phyloP scores from a whole-genome alignment of 2,797 vertebrate species.

The Phoebastria nigripes region DNA sequence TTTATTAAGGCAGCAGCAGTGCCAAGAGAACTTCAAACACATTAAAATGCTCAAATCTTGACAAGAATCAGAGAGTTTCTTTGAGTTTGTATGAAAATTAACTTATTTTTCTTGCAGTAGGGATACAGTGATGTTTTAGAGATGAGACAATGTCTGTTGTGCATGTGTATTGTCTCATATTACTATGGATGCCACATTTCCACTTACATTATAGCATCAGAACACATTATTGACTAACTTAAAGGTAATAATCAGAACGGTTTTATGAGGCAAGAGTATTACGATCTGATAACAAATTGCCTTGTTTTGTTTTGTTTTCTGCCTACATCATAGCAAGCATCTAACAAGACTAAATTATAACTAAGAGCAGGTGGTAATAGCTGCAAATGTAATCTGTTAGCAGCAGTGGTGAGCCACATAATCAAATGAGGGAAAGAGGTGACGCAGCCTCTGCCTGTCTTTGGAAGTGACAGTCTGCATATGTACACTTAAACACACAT shows the following conservation, averaged over 20 bases:
- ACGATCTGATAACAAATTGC: background rate
- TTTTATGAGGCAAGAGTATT: background rate
- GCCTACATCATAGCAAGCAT: background rate
- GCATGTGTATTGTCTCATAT: background rate
- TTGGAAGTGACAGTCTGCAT: background rate
- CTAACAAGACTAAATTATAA: background rate
- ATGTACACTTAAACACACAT: background rate
- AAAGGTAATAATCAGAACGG: background rate
- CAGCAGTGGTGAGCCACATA: background rate
- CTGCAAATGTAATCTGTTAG: background rate
- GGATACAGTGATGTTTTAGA: background rate
- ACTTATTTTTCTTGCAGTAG: background rate
- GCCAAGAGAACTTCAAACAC: background rate
- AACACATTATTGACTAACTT: background rate
- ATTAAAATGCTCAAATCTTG: background rate
- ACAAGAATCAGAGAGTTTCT: background rate
- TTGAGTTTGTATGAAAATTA: background rate
- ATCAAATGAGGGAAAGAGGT: background rate
- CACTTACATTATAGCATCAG: background rate
- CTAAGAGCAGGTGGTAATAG: background rate
- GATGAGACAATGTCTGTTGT: background rate
- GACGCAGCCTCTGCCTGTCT: background rate
- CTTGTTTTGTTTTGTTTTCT: background rate
- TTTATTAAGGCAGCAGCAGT: background rate
- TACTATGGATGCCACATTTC: background rate